Percentiles rank a stretch among this genome's conserved stretches.
Evolutionary conservation across 1,140 invertebrate genomes (phyloP).

Genomic region (Tetranychus urticae): DNA sequence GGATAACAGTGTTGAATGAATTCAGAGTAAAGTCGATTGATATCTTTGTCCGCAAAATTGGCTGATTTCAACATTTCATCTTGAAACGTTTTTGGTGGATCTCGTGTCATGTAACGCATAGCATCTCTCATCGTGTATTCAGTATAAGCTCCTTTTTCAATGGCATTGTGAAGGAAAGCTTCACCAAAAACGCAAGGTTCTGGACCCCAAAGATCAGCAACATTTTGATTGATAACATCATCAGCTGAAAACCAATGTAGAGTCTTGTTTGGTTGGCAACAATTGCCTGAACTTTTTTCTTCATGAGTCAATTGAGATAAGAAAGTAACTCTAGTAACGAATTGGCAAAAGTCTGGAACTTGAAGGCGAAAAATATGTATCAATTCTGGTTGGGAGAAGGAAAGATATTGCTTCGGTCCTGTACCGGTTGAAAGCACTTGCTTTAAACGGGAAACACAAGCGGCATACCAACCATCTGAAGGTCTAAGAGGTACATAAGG

Average conservation of each 20-base stretch:
- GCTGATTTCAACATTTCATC: conserved; percentile 9
- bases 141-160: conserved; percentile 2
- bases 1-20: conserved; percentile 10
- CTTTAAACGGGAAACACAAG: not conserved
- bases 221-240: not conserved
- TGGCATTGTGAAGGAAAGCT: not conserved
- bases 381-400: conserved; percentile 2
- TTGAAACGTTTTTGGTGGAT: not conserved
- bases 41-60: conserved; percentile 5
- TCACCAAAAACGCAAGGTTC: conserved; percentile 2
- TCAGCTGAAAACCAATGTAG: not conserved
- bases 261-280: conserved; percentile 2
- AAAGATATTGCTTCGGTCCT: not conserved
- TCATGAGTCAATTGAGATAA: conserved; percentile 1
- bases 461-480: not conserved
- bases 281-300: not conserved
- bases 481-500: not conserved
- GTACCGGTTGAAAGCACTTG: not conserved
- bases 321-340: conserved; percentile 6
- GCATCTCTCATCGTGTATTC: conserved; percentile 5
- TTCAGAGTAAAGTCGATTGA: conserved; percentile 7
- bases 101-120: not conserved
- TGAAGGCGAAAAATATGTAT: conserved; percentile 8
- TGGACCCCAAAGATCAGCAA: conserved; percentile 3
- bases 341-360: conserved; percentile 5